A percentile compares a stretch with the other conserved stretches of the same genome.
These are phyloP conservation scores for Drosophila mettleri DNA, from an alignment of 2,888 invertebrate genomes.

Conservation along the genomic window DNA sequence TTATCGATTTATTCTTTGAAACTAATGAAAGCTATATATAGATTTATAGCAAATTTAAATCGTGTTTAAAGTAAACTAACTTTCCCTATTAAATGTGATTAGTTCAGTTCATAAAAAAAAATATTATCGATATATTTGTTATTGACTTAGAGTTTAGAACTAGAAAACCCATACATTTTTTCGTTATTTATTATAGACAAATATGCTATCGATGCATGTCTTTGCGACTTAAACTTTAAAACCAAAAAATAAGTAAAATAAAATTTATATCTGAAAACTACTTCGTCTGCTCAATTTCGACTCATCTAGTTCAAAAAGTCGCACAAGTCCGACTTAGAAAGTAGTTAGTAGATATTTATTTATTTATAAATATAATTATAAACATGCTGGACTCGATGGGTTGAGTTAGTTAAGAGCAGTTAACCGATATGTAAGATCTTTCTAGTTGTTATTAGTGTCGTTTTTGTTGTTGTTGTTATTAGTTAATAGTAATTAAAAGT, in stretches of 20 bases:
- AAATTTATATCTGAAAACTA: too few relatives aligned
- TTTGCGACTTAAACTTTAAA: neutral
- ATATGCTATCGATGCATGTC: neutral
- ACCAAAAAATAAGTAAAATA: neutral
- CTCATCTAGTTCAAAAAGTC: neutral
- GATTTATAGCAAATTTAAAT: too few relatives aligned
- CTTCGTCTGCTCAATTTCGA: neutral
- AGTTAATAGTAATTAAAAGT: neutral
- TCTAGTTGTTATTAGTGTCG: slow-evolving; percentile 13
- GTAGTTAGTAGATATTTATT: neutral
- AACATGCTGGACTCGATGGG: slow-evolving; percentile 11
- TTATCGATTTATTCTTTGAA: too few relatives aligned
- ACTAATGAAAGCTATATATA: too few relatives aligned
- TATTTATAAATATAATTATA: neutral
- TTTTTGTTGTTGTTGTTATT: slow-evolving; percentile 1
- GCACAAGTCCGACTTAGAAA: neutral
- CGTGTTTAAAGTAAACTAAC: neutral
- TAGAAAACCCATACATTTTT: too few relatives aligned
- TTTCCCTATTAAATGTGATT: too few relatives aligned
- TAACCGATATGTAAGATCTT: neutral
- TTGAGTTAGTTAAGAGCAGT: slow-evolving; percentile 17
- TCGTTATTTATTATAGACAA: too few relatives aligned
- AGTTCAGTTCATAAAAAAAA: too few relatives aligned
- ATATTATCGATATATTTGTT: too few relatives aligned
- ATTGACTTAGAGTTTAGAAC: too few relatives aligned